A percentile compares a stretch with the other conserved stretches of the same genome.
Evolutionary conservation across 2,797 vertebrate species (phyloP).

Genomic region (Rhabdophis nuchalis): DNA sequence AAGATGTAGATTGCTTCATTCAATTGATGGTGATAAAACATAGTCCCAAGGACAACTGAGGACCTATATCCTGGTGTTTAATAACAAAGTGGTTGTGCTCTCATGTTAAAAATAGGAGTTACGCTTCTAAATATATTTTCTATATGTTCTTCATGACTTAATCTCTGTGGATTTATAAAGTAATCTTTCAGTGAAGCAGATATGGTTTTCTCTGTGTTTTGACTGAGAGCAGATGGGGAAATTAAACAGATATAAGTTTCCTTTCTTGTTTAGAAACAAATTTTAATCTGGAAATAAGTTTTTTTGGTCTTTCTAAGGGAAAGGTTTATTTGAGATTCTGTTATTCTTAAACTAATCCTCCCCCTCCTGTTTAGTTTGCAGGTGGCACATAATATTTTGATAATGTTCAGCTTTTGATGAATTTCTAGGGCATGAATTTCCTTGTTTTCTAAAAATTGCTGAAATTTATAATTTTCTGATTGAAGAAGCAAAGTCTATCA

Average conservation of each 20-base stretch:
- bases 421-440: neutral
- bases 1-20: neutral
- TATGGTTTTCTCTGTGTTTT: neutral
- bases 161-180: neutral
- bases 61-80: neutral
- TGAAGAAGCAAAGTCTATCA: neutral
- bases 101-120: neutral
- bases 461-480: neutral
- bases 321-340: neutral
- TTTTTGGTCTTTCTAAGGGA: neutral
- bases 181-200: neutral
- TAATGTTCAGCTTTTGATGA: neutral
- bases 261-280: constrained; percentile 2
- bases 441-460: neutral
- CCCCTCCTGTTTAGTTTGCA: neutral
- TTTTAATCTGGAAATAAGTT: neutral
- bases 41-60: neutral
- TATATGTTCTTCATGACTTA: neutral
- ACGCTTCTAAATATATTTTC: neutral
- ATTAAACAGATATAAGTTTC: neutral
- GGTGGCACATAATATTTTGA: neutral
- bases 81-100: neutral
- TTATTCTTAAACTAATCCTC: neutral
- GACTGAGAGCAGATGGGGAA: neutral
- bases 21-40: neutral